Evolutionary conservation across 2,888 invertebrate genomes (phyloP), one percentile per base, ranked within the genome.

Genomic region (Thymelicus sylvestris): DNA sequence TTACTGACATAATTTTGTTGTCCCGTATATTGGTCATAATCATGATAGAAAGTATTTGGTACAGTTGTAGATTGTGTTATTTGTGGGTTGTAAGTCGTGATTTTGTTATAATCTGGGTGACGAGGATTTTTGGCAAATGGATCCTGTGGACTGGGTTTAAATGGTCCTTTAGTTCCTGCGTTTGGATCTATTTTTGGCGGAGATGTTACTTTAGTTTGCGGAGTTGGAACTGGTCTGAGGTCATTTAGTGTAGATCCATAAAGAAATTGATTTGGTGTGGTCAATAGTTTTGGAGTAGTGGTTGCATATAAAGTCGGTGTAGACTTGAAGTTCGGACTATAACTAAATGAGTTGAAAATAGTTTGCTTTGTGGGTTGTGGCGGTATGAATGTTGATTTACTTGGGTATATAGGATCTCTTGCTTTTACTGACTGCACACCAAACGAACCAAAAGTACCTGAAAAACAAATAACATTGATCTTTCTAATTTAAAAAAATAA

Each of bases 371-470:
- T 91, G 72, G 86, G 88, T 74, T 86, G 90, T 2, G 83, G 89
- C 50, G 88, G 91, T 74, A 87, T 80, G 81, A 84, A 94, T 64
- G 87, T 92, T 13, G 86, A 91, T 82, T 92, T 92, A 62, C 92
- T 87, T 66, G 86, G 86, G 80, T 84, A 90, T 55, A 86, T 81
- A 75, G 94, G 93, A 76, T 95, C 91, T 77, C 94, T 87, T 74
- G 92, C 92, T 83, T 95, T 95, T 12, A 94, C 86, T 39, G 94
- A 89, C 63, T 95, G 94, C 72, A 95, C 88, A n/a, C 95, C 95
- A 76, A 95, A 95, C 15, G 94, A 91, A 77, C 94, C 94, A 81
- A 95, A 95, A 70, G 95, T 92, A 74, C 95, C 95, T 87, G 87
- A 48, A 88, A 88, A 24, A 62, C 72, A n/a, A 74, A 47, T 31